phyloP scores from a whole-genome alignment of 2,113 vertebrate species.

The Australoheros scitulus region DNA sequence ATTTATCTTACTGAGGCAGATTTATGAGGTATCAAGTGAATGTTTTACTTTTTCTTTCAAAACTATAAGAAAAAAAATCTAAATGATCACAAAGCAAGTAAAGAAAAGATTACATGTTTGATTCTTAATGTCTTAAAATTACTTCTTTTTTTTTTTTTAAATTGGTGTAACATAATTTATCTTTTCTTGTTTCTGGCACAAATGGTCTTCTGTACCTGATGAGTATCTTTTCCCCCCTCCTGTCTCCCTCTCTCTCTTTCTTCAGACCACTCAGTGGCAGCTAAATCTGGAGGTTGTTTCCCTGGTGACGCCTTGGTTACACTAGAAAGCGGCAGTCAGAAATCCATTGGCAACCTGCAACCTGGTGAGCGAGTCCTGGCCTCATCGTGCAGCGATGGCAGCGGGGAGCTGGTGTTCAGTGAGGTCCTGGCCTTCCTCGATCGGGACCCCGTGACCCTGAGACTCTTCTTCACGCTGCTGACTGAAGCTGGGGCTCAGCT shows the following conservation, averaged over 20 bases:
- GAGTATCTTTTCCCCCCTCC: neutral
- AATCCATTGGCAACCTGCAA: constrained; percentile 80
- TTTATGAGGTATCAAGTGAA: neutral
- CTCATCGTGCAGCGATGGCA: constrained; percentile 71
- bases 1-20: neutral
- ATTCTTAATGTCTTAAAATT: neutral
- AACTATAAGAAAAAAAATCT: neutral
- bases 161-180: too few relatives aligned
- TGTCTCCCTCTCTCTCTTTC: neutral
- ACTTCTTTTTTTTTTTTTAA: neutral
- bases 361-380: constrained; percentile 87
- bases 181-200: neutral
- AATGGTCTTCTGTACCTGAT: neutral
- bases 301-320: constrained; percentile 84
- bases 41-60: neutral
- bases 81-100: neutral
- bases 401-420: constrained; percentile 82
- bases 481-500: constrained; percentile 80
- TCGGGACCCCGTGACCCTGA: constrained; percentile 73
- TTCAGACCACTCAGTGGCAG: constrained; percentile 91
- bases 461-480: constrained; percentile 85
- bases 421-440: constrained; percentile 91
- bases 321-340: constrained; percentile 81
- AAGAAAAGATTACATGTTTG: neutral
- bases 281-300: constrained; percentile 94